Evolutionary conservation across 1,140 invertebrate species (phyloP).

Genomic region (Helicorthomorpha holstii): DNA sequence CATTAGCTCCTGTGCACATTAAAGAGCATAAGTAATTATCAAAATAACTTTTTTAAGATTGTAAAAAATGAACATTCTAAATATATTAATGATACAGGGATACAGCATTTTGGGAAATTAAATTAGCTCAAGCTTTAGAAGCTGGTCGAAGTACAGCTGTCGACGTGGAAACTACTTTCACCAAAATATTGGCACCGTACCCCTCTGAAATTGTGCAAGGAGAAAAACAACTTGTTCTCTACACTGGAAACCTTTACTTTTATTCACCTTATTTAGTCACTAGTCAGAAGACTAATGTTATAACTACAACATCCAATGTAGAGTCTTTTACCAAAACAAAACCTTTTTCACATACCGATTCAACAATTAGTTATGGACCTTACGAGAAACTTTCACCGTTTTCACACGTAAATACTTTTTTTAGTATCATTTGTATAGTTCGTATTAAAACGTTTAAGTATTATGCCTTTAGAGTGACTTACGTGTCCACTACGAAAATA

Average conservation of each 20-base stretch:
- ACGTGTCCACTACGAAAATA: slow-evolving; percentile 87
- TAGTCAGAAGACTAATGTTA: slow-evolving; percentile 63
- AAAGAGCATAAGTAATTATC: slow-evolving; percentile 2
- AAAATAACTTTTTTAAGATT: neutral
- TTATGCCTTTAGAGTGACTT: slow-evolving; percentile 38
- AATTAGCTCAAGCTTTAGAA: slow-evolving; percentile 20
- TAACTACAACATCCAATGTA: slow-evolving; percentile 54
- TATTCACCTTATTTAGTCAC: slow-evolving; percentile 62
- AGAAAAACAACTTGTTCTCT: slow-evolving; percentile 83
- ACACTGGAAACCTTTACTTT: slow-evolving; percentile 63
- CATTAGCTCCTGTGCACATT: neutral
- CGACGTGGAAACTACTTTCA: slow-evolving; percentile 55
- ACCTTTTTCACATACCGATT: slow-evolving; percentile 59
- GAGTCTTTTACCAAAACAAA: slow-evolving; percentile 76
- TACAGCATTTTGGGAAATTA: slow-evolving; percentile 13
- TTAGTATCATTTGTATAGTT: slow-evolving; percentile 1
- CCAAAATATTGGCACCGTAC: slow-evolving; percentile 57
- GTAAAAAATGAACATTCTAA: neutral
- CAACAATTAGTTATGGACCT: slow-evolving; percentile 66
- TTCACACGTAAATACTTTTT: slow-evolving; percentile 22
- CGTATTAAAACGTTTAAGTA: neutral
- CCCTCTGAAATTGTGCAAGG: slow-evolving; percentile 75
- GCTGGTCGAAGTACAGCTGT: slow-evolving; percentile 25
- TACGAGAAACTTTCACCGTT: slow-evolving; percentile 53
- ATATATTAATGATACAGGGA: neutral